phyloP scores from a whole-genome alignment of 35 echinoderm and acorn worm species.

The Ophioderma brevispina region DNA sequence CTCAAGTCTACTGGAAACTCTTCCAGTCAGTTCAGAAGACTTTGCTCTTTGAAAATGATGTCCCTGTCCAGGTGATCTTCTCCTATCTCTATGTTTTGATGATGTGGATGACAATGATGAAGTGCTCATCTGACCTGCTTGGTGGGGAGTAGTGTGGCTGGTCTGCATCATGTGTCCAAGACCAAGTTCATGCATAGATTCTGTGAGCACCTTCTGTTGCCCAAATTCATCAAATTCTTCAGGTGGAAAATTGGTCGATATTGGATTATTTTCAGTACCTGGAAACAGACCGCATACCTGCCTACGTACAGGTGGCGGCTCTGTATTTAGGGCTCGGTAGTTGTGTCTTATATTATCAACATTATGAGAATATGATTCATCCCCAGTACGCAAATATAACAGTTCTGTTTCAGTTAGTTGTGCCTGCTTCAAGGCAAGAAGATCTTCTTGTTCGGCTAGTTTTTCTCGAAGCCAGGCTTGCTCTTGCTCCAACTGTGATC shows the following conservation, averaged over 20 bases:
- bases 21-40: background rate
- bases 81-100: background rate
- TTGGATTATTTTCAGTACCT: background rate
- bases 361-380: background rate
- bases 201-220: background rate
- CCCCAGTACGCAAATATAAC: background rate
- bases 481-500: background rate
- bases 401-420: background rate
- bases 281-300: background rate
- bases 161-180: background rate
- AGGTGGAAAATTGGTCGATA: slow-evolving; percentile 31
- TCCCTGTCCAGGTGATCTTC: background rate
- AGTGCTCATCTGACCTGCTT: background rate
- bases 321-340: background rate
- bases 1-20: background rate
- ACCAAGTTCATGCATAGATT: background rate
- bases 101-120: background rate
- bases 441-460: slow-evolving; percentile 30
- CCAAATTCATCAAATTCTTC: background rate
- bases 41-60: background rate
- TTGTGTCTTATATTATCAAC: background rate
- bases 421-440: slow-evolving; percentile 3
- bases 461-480: slow-evolving; percentile 25
- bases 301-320: background rate
- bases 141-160: background rate